Percentiles rank a stretch among this genome's conserved stretches.
Conservation (phyloP, 2,888 invertebrate species). For the Acleris laterana region DNA sequence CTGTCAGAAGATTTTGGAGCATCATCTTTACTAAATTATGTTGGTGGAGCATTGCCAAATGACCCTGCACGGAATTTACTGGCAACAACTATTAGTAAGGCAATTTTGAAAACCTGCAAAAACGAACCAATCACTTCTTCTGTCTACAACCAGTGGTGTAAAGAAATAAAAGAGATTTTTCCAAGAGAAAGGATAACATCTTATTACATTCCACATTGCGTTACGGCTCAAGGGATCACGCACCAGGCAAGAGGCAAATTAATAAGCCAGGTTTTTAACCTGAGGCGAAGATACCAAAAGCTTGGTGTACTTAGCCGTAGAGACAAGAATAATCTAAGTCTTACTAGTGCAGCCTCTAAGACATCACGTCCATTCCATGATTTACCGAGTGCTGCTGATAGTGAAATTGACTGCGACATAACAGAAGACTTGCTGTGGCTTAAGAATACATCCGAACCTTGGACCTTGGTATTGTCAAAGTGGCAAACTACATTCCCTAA, state of each 20-base stretch:
- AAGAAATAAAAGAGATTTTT: constrained; percentile 4
- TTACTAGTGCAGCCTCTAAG: neutral
- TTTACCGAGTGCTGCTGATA: neutral
- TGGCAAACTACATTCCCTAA: neutral
- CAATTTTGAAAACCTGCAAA: neutral
- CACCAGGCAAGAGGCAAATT: neutral
- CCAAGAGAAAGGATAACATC: constrained; percentile 5
- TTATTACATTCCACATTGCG: constrained; percentile 4
- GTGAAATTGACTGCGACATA: neutral
- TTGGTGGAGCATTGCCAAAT: constrained; percentile 5
- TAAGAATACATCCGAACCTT: neutral
- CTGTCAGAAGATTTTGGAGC: constrained; percentile 3
- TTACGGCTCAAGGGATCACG: constrained; percentile 2
- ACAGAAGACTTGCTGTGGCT: neutral
- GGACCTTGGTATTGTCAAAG: neutral
- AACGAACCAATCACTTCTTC: neutral
- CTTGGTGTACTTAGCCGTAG: neutral
- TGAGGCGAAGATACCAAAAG: constrained; percentile 2
- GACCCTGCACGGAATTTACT: constrained; percentile 2
- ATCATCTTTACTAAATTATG: constrained; percentile 8
- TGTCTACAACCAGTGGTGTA: constrained; percentile 1
- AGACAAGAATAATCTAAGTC: neutral
- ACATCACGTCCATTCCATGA: neutral
- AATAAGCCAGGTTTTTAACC: constrained; percentile 6
- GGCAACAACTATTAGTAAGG: neutral